Evolutionary conservation across 2,888 invertebrate genomes (phyloP), one percentile per base, ranked within the genome.

Genomic region (Synanthedon formicaeformis): DNA sequence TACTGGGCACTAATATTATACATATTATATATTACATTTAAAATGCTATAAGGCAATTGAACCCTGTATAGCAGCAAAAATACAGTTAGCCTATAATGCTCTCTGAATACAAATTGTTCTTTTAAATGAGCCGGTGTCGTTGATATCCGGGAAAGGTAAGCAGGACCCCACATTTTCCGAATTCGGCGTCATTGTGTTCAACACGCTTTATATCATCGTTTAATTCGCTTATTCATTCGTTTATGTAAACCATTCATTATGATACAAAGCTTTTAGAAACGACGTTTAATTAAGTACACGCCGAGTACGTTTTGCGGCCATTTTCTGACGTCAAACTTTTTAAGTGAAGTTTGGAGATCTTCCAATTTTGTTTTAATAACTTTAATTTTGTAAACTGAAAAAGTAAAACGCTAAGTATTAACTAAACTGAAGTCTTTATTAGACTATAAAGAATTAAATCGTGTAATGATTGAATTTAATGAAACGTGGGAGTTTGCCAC

Each of bases 121-220:
- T 63, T 56, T 57, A 52, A 56, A 59, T 55, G 59, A 56, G 62
- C 57, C 60, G 66, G 60, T 60, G 62, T 59, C 48, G 40, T 52
- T 57, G 57, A 64, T 66, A 70, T 71, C 69, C 70, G 65, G 69
- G 34, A 68, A 62, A 62, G 60, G 58, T 45, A 51, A 53, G 53
- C 57, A 60, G 60, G 48, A 52, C 51, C 56, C 56, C 56, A 16
- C 16, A 52, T 14, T 40, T 45, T 27, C 16, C 40, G n/a, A 16
- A 52, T 52, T 49, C 13, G 16, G 48, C 40, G 48, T 52, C 49
- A 52, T 52, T 52, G 49, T 12, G 49, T 40, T 54, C 49, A 18
- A 23, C 11, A 14, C 40, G 41, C 45, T 45, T 12, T 13, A 45
- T 45, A 14, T 45, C 11, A 45, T 45, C 6, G 45, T 45, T 14